These are phyloP conservation scores for Drosophila kohkoa DNA, from an alignment of 1,140 invertebrate genomes.

Conservation along the genomic window DNA sequence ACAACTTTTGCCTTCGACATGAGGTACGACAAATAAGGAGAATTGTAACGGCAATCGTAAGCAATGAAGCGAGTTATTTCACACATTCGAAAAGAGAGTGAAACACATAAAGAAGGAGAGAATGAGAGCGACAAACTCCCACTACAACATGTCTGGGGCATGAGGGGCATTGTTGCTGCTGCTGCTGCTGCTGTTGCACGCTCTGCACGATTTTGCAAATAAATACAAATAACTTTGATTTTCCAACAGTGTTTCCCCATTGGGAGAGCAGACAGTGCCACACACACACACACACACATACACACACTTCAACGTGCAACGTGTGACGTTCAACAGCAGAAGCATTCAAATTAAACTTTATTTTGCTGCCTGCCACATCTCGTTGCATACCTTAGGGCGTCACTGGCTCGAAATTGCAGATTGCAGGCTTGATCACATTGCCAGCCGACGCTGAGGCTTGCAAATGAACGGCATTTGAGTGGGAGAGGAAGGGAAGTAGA, in stretches of 20 bases:
- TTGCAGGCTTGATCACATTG: constrained; percentile 82
- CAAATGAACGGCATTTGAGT: constrained; percentile 63
- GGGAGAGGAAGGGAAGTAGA: not conserved
- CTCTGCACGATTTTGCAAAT: constrained; percentile 78
- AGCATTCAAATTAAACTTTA: constrained; percentile 83
- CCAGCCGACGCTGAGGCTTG: constrained; percentile 63
- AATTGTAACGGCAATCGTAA: constrained; percentile 70
- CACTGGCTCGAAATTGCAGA: constrained; percentile 77
- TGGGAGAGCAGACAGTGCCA: constrained; percentile 10
- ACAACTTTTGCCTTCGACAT: constrained; percentile 4
- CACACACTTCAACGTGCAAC: constrained; percentile 8
- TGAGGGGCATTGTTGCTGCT: constrained; percentile 54
- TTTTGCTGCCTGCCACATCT: constrained; percentile 60
- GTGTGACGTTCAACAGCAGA: constrained; percentile 74
- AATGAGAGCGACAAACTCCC: constrained; percentile 29
- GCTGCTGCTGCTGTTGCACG: constrained; percentile 63
- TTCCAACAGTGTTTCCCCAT: constrained; percentile 52
- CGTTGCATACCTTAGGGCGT: constrained; percentile 71
- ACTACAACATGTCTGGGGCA: constrained; percentile 57
- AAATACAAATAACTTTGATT: constrained; percentile 83
- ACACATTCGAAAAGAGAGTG: constrained; percentile 10
- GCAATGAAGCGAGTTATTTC: constrained; percentile 68
- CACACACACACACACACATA: constrained; percentile 15
- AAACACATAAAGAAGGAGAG: no score
- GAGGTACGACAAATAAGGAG: constrained; percentile 63